Percentiles rank a stretch among this genome's conserved stretches.
phyloP scores from a whole-genome alignment of 2,888 invertebrate species.

The Drosophila atroscutellata region DNA sequence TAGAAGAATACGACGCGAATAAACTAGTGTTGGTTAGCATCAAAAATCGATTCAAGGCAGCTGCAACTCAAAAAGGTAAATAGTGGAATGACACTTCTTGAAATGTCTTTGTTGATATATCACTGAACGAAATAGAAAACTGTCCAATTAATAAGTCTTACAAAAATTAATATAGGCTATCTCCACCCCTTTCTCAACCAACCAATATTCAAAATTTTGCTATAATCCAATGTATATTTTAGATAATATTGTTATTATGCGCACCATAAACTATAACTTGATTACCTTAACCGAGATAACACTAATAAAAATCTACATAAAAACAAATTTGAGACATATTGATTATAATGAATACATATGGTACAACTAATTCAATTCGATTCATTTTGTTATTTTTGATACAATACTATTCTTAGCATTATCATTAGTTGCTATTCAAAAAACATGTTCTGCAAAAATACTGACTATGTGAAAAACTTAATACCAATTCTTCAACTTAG shows the following conservation, averaged over 20 bases:
- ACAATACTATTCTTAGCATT: slow-evolving; percentile 5
- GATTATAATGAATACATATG: slow-evolving; percentile 11
- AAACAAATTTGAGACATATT: slow-evolving; percentile 22
- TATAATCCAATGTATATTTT: background rate
- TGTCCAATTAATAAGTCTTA: background rate
- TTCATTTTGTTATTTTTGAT: background rate
- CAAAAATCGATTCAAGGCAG: slow-evolving; percentile 7
- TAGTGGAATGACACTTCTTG: slow-evolving; percentile 27
- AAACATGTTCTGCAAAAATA: slow-evolving; percentile 53
- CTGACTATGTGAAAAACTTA: slow-evolving; percentile 62
- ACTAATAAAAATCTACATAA: slow-evolving; percentile 21
- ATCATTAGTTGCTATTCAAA: background rate
- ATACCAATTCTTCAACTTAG: slow-evolving; percentile 49
- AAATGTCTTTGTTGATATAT: background rate
- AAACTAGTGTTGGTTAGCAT: slow-evolving; percentile 35
- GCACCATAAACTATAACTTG: background rate
- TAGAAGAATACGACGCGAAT: slow-evolving; percentile 36
- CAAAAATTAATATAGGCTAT: background rate
- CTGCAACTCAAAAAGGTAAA: slow-evolving; percentile 13
- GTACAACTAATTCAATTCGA: slow-evolving; percentile 2
- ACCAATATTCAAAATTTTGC: background rate
- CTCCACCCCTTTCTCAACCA: background rate
- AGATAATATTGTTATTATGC: background rate
- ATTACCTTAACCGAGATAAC: slow-evolving; percentile 3
- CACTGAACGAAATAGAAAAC: background rate